Conservation (phyloP, 2,113 vertebrate genomes). For the Podarcis cretensis region DNA sequence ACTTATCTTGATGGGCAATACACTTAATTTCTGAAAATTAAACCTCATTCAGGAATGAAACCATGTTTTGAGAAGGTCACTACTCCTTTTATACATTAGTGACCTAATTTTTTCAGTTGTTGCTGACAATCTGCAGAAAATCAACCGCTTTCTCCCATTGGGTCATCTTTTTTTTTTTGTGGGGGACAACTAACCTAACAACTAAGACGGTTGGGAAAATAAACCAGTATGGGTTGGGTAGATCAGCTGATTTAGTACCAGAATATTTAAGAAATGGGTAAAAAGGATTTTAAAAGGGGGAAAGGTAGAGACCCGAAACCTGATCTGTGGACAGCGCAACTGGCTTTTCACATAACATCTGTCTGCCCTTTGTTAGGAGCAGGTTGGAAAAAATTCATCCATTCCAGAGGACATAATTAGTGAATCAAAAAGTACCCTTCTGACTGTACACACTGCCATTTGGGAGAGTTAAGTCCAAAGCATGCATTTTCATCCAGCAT, state of each 20-base stretch:
- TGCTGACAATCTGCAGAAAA: background rate
- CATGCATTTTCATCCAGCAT: slow-evolving; percentile 56
- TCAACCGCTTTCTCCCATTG: slow-evolving; percentile 25
- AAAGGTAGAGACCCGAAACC: background rate
- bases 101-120: background rate
- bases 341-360: background rate
- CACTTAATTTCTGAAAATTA: background rate
- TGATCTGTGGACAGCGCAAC: background rate
- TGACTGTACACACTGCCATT: background rate
- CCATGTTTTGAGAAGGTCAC: background rate
- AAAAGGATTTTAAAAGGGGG: too few species aligned
- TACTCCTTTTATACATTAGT: background rate
- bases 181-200: background rate
- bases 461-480: slow-evolving; percentile 53
- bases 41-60: background rate
- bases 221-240: too few species aligned
- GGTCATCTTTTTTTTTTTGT: background rate
- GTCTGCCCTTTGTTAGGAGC: background rate
- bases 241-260: background rate
- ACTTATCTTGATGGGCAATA: background rate
- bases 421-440: background rate
- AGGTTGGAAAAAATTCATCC: background rate
- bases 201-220: background rate
- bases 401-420: background rate
- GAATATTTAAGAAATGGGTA: background rate